Base-by-base conservation (phyloP, 2,888 invertebrate genomes). In the Synanthedon tipuliformis region DNA sequence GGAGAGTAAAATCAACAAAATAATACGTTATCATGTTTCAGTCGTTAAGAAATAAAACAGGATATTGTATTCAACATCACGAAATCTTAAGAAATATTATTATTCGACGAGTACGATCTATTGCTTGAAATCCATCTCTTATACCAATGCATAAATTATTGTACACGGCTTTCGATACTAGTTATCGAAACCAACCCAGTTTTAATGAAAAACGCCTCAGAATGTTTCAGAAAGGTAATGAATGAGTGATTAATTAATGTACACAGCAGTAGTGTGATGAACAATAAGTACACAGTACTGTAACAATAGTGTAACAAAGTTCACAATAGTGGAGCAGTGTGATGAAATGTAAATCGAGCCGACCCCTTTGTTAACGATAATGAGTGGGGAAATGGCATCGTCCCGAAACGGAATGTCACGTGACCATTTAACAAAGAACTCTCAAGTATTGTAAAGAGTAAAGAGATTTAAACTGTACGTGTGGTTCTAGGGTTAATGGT, bases 301-400 rank as follows among this genome's bases (percentile, higher is more conserved):
- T 61, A 61, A 62, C 53, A 55, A n/a, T n/a, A n/a, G n/a, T n/a
- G n/a, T n/a, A n/a, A n/a, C n/a, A n/a, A n/a, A 64, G 60, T 56
- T 60, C 58, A 65, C 61, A 65, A 71, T 66, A 65, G 62, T 57
- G 57, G 56, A 53, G 53, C 51, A 41, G 18, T 49, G 23, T 16
- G 40, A 51, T 51, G 69, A 71, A 78, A 77, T 75, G 75, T 75
- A 75, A 77, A 78, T 76, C 71, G 69, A 65, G 64, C 67, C 66
- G 73, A 75, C 70, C 77, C 76, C 75, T 76, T 74, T 73, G 74
- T 76, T 73, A 74, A 75, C 69, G 68, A 74, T 75, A 78, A 80
- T 74, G 74, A 74, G 68, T 58, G 65, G 62, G 69, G 63, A 70
- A 73, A 75, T 68, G 68, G 66, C 60, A 66, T 62, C 64, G 68